A percentile compares a stretch with the other conserved stretches of the same genome.
These are phyloP conservation scores for Herminia tarsipennalis DNA, from an alignment of 2,888 invertebrate genomes.

Conservation along the genomic window DNA sequence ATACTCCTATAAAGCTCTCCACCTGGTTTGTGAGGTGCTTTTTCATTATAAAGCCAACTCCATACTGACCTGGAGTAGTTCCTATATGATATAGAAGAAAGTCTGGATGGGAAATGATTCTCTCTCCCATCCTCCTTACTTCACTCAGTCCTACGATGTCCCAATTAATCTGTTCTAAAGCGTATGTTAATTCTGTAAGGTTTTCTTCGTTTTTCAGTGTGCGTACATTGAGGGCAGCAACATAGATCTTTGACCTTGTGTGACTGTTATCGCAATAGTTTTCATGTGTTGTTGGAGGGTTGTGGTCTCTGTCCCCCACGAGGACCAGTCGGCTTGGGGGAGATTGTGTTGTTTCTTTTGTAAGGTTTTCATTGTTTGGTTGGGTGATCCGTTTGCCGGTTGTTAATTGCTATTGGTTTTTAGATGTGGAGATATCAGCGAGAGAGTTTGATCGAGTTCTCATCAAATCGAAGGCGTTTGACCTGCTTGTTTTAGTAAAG, in stretches of 20 bases:
- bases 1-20: slow-evolving; percentile 34
- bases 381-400: too few relatives aligned
- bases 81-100: slow-evolving; percentile 34
- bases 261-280: slow-evolving; percentile 13
- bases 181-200: slow-evolving; percentile 25
- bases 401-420: too few relatives aligned
- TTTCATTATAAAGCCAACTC: slow-evolving; percentile 40
- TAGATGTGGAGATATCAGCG: too few relatives aligned
- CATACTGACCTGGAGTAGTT: slow-evolving; percentile 27
- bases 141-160: slow-evolving; percentile 37
- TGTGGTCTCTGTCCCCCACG: too few relatives aligned
- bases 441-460: too few relatives aligned
- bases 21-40: slow-evolving; percentile 24
- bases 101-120: slow-evolving; percentile 24
- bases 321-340: too few relatives aligned
- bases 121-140: slow-evolving; percentile 34
- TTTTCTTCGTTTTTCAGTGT: slow-evolving; percentile 33
- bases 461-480: too few relatives aligned
- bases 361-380: too few relatives aligned
- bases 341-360: too few relatives aligned
- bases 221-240: slow-evolving; percentile 26
- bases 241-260: slow-evolving; percentile 17
- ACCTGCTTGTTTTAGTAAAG: too few relatives aligned
- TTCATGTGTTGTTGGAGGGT: slow-evolving; percentile 23
- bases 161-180: slow-evolving; percentile 35